Base-by-base conservation (phyloP, 2,888 invertebrate species). In the Deroplatys truncata region DNA sequence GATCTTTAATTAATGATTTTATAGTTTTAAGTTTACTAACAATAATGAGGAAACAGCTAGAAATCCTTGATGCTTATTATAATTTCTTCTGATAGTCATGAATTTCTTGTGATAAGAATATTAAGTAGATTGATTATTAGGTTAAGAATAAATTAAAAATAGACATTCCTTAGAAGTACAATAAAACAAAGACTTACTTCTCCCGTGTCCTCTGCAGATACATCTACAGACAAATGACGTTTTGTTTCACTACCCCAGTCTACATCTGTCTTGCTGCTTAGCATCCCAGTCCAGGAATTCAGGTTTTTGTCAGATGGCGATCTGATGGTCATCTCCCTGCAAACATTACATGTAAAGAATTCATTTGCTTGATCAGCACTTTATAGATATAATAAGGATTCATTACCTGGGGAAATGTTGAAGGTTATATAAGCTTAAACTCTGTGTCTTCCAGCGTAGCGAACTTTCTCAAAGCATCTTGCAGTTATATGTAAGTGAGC, bases 171-270 rank as follows among this genome's bases (percentile, higher is more conserved):
- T 9, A 72, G 56, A 20, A 72, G 20, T 15, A 25, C 10, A 20
- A 56, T 56, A 56, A 56, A 72, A 15, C n/a, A 20, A 29, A 43
- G 13, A 92, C 93, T 93, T 92, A 94, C 94, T 92, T 94, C 94
- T 91, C 93, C 94, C 35, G 94, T 94, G 90, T 95, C 94, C 91
- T 95, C 94, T 84, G 93, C 94, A 84, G 93, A 94, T 92, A 92
- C 94, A 92, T 93, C 94, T 90, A 92, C 93, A 90, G 93, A 93
- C 86, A 92, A 92, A 20, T 91, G 91, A 29, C 90, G 84, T 88
- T 89, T 86, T 29, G 35, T 49, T 56, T 82, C 85, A 31, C 28
- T 49, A 13, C 82, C 89, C 89, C 89, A 89, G 16, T 89, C 89
- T 35, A 72, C 88, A 10, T 87, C 87, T 28, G 43, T 83, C 43